Evolutionary conservation across 2,797 vertebrate species (phyloP), one percentile per base, ranked within the genome.

Genomic region (Coendou prehensilis): DNA sequence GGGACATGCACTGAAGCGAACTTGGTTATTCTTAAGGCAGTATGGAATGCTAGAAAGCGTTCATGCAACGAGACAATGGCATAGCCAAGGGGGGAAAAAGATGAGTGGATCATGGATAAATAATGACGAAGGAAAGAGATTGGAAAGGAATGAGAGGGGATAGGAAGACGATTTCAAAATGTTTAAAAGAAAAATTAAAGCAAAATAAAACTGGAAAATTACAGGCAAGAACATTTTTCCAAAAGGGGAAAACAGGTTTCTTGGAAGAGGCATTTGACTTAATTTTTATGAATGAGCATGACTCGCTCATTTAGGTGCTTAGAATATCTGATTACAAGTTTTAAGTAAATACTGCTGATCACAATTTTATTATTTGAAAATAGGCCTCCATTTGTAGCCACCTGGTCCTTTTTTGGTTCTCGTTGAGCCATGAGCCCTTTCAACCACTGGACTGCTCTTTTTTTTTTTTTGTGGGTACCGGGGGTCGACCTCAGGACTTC

Each of bases 361-460:
- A 52, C 88, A 56, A 82, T 90, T 59, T 90, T 81, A 71, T 28
- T 69, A 59, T 79, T 94, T 95, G 33, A 83, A 93, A 78, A 67
- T 17, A 52, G 28, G 1, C 11, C 18, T 78, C n/a, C 5, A 2
- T 33, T 61, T 45, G 37, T 45, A 17, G 61, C 47, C 9, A 28
- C 26, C 6, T 37, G 52, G 13, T 41, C 7, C 9, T 9, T 84
- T 87, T 11, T 45, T 18, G 0, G 82, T 80, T 92, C 9, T 69
- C 20, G 26, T n/a, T 73, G 78, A 57, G 17, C 20, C 9, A 2
- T 20, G 57, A 76, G 6, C 6, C 61, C 41, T n/a, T 61, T 86
- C n/a, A 61, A 63, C 3, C 13, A 50, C 95, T n/a, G 93, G 14
- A 78, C 96, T 92, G 15, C 22, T 18, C 9, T 41, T 41, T 41